Evolutionary conservation across 2,113 vertebrate species (phyloP).

Genomic region (Hymenochirus boettgeri): DNA sequence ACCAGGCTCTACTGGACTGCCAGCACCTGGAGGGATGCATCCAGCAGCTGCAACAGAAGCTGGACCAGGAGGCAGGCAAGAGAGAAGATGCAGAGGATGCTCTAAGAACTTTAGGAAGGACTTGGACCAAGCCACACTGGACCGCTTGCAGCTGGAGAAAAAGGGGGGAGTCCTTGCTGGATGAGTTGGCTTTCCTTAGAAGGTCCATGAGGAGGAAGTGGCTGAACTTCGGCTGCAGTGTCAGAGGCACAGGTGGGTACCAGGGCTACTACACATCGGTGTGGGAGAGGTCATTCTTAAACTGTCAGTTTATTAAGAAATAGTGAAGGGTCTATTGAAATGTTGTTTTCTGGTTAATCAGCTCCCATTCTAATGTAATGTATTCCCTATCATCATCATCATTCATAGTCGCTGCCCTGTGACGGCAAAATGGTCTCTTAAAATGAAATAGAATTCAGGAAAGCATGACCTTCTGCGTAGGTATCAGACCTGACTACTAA

Average conservation of each 20-base stretch:
- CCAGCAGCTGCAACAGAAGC: constrained; percentile 60
- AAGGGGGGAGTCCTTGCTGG: constrained; percentile 62
- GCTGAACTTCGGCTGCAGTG: constrained; percentile 50
- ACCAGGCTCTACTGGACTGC: constrained; percentile 60
- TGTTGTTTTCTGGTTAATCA: too few species aligned
- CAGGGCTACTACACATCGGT: too few species aligned
- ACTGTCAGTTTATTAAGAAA: too few species aligned
- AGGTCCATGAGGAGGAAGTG: constrained; percentile 66
- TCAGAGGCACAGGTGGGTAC: constrained; percentile 38
- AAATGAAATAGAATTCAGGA: too few species aligned
- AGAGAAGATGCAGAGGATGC: constrained; percentile 58
- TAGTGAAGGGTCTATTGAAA: too few species aligned
- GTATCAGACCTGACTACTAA: too few species aligned
- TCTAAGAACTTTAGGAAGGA: constrained; percentile 60
- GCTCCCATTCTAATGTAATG: too few species aligned
- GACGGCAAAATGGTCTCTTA: too few species aligned
- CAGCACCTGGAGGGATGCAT: constrained; percentile 56
- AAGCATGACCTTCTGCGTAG: too few species aligned
- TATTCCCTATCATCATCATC: too few species aligned
- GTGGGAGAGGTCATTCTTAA: too few species aligned
- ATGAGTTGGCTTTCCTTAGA: constrained; percentile 71
- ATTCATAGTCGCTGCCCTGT: too few species aligned
- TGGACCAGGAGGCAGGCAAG: constrained; percentile 56
- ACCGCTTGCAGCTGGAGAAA: constrained; percentile 61
- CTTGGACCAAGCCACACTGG: constrained; percentile 53